These are phyloP conservation scores for Nomada hirtipes DNA, from an alignment of 2,888 invertebrate genomes.

Conservation along the genomic window DNA sequence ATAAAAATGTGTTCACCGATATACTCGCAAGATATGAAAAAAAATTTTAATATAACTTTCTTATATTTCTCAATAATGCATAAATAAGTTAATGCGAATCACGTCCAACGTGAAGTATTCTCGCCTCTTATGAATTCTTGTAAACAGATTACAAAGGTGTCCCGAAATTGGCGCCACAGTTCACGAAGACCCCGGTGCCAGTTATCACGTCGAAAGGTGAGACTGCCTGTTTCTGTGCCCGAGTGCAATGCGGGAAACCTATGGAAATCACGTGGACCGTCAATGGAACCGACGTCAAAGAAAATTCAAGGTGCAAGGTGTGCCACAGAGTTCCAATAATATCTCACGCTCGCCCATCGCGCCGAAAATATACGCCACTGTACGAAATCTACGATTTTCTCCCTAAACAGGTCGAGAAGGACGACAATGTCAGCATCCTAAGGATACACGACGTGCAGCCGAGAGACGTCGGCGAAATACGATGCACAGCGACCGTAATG, in stretches of 20 bases:
- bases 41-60: too few species aligned
- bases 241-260: constrained; percentile 84
- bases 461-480: constrained; percentile 85
- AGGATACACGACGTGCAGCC: constrained; percentile 86
- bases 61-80: too few species aligned
- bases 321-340: constrained; percentile 13
- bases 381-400: too few species aligned
- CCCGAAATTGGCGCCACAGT: constrained; percentile 80
- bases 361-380: not conserved
- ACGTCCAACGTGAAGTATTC: too few species aligned
- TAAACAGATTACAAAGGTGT: constrained; percentile 73
- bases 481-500: constrained; percentile 80
- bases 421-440: constrained; percentile 86
- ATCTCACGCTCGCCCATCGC: not conserved
- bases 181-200: constrained; percentile 86
- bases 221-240: constrained; percentile 86
- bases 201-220: constrained; percentile 85
- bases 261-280: constrained; percentile 86
- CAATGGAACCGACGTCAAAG: constrained; percentile 83
- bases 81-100: too few species aligned
- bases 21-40: not conserved
- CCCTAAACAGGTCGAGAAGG: constrained; percentile 83
- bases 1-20: not conserved
- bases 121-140: not conserved
- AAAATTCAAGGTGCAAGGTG: constrained; percentile 81